Base-by-base conservation (phyloP, 2,797 vertebrate species). In the Sebastes cheni region DNA sequence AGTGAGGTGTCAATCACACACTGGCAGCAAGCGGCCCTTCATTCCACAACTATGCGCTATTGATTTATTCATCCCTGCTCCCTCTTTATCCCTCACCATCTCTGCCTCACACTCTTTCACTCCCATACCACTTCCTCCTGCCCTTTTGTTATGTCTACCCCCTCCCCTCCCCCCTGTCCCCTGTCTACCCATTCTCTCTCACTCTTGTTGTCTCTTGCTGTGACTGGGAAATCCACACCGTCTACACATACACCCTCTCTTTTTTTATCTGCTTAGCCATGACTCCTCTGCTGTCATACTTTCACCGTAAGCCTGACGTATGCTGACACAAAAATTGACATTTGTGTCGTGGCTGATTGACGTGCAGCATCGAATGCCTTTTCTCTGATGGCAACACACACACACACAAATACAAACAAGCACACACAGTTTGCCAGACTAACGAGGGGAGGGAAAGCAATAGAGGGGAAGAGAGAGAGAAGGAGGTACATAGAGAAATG, bases 1-100 rank as follows among this genome's bases (percentile, higher is more conserved):
- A 87, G 89, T 73, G 80, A 93, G 89, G 89, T 88, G 93, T 93
- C 93, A 92, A 83, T 94, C 92, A 92, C 52, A 50, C 52, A 12
- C 74, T 16, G 64, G 78, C 82, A 81, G 88, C 79, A 22, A 84
- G 75, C 79, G 6, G 66, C 60, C 79, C 78, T 81, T 85, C 89
- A 78, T 85, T 88, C 81, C 75, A 73, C 72, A 79, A 64, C 79
- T 71, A 34, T 52, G 81, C 84, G 32, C 83, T 90, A 90, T 91
- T 87, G 92, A 94, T 93, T 91, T 91, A 91, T 92, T 90, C 86
- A 88, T 88, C 60, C 76, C 68, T 22, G 71, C 86, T 79, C 36
- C 80, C 75, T 87, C 77, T 70, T 83, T 70, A 80, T 89, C 85
- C 65, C 71, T 67, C 77, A 42, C 66, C 68, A 42, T 84, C 79